Evolutionary conservation across 64 coral and sea anemone genomes (phyloP).

Genomic region (Porites lutea): DNA sequence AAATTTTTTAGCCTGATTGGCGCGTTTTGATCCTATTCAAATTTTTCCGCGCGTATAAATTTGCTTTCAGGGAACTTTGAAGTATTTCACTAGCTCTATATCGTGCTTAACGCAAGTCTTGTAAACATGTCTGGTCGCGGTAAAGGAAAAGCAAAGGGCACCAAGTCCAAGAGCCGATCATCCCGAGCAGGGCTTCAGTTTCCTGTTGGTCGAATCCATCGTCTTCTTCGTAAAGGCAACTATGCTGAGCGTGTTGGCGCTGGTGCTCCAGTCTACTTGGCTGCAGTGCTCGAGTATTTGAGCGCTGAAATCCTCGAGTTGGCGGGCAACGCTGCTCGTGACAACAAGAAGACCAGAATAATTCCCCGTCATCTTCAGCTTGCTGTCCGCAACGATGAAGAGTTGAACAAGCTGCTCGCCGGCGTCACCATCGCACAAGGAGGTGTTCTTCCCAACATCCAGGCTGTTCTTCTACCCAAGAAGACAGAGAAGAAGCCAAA

Average conservation of each 20-base stretch:
- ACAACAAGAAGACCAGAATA: slow-evolving; percentile 17
- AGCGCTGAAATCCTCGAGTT: slow-evolving; percentile 2
- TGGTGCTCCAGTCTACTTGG: slow-evolving; percentile 11
- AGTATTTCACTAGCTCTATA: too few relatives aligned
- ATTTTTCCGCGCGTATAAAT: too few relatives aligned
- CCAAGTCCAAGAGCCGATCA: slow-evolving; percentile 73
- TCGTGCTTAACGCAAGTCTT: too few relatives aligned
- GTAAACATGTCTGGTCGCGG: slow-evolving; percentile 78
- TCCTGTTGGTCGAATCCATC: slow-evolving; percentile 11
- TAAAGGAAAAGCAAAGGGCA: slow-evolving; percentile 79
- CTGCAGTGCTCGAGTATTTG: slow-evolving; percentile 1
- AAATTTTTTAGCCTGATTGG: too few relatives aligned
- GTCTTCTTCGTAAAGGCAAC: slow-evolving; percentile 16
- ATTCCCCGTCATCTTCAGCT: slow-evolving; percentile 19
- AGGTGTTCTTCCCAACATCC: slow-evolving; percentile 23
- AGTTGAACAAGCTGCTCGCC: slow-evolving; percentile 23
- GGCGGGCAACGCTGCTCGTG: slow-evolving; percentile 13
- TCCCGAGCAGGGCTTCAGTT: slow-evolving; percentile 60
- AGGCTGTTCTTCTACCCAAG: slow-evolving; percentile 10
- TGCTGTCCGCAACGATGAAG: slow-evolving; percentile 2
- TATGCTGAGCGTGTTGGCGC: slow-evolving; percentile 3
- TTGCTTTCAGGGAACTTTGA: too few relatives aligned
- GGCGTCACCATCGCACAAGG: slow-evolving; percentile 12
- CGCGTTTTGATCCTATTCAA: too few relatives aligned
- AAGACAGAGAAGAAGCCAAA: slow-evolving; percentile 3